phyloP scores from a whole-genome alignment of 2,888 invertebrate genomes.

The Polymixis lichenea region DNA sequence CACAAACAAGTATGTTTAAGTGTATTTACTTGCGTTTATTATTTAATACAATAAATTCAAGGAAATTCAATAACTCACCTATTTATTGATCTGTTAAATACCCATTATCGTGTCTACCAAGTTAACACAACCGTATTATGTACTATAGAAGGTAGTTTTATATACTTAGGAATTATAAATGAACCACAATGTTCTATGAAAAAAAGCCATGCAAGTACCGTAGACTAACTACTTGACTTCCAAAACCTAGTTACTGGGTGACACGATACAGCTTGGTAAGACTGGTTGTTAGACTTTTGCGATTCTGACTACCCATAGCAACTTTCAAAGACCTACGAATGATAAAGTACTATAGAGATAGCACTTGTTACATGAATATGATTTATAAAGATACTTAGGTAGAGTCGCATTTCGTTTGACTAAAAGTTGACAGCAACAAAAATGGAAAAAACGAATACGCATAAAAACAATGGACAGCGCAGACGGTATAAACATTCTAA shows the following conservation, averaged over 20 bases:
- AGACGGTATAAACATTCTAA: constrained; percentile 7
- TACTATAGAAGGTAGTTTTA: background rate
- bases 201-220: background rate
- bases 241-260: background rate
- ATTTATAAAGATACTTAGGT: background rate
- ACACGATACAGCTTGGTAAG: background rate
- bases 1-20: background rate
- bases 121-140: constrained; percentile 29
- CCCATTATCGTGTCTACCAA: constrained; percentile 42
- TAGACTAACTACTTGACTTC: background rate
- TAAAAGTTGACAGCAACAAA: background rate
- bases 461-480: background rate
- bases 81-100: constrained; percentile 35
- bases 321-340: background rate
- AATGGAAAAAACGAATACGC: too few species aligned
- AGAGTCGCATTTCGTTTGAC: background rate
- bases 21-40: constrained; percentile 39
- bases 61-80: constrained; percentile 29
- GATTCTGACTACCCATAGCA: background rate
- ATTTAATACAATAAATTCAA: constrained; percentile 43
- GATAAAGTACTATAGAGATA: background rate
- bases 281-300: background rate
- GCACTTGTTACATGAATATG: background rate
- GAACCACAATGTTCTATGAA: background rate
- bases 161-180: too few species aligned